Evolutionary conservation across 35 echinoderm and acorn worm genomes (phyloP).

Genomic region (Heliocidaris tuberculata): DNA sequence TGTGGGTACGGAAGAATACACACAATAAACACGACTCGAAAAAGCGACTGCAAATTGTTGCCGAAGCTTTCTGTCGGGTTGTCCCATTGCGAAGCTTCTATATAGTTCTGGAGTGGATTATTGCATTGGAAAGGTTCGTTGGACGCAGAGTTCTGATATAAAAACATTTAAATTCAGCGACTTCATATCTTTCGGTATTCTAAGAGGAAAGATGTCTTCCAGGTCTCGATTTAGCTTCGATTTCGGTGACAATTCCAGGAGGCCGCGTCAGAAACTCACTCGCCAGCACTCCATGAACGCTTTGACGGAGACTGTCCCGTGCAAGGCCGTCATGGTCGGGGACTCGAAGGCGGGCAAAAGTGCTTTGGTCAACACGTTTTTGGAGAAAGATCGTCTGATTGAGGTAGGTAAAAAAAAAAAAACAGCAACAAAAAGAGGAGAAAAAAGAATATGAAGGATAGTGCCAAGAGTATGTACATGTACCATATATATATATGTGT

Average conservation of each 20-base stretch:
- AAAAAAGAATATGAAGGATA: too few relatives aligned
- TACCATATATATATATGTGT: too few relatives aligned
- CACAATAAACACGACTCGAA: too few relatives aligned
- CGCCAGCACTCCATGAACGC: conserved; percentile 23
- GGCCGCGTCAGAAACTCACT: not conserved
- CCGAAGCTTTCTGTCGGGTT: not conserved
- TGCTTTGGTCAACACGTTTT: conserved; percentile 35
- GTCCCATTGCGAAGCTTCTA: too few relatives aligned
- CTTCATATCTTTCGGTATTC: not conserved
- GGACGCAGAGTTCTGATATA: not conserved
- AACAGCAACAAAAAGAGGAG: too few relatives aligned
- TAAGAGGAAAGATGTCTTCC: not conserved
- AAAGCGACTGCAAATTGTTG: not conserved
- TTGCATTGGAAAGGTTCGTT: not conserved
- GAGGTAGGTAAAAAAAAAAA: not conserved
- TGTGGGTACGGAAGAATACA: too few relatives aligned
- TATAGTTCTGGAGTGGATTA: not conserved
- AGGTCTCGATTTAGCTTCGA: conserved; percentile 45
- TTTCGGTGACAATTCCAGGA: not conserved
- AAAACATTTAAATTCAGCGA: not conserved
- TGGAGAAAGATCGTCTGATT: not conserved
- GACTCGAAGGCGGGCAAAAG: conserved; percentile 1
- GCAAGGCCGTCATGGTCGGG: conserved; percentile 33
- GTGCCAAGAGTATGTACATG: too few relatives aligned
- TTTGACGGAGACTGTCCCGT: not conserved